Evolutionary conservation across 2,113 vertebrate genomes (phyloP).

Genomic region (Balaenoptera acutorostrata): DNA sequence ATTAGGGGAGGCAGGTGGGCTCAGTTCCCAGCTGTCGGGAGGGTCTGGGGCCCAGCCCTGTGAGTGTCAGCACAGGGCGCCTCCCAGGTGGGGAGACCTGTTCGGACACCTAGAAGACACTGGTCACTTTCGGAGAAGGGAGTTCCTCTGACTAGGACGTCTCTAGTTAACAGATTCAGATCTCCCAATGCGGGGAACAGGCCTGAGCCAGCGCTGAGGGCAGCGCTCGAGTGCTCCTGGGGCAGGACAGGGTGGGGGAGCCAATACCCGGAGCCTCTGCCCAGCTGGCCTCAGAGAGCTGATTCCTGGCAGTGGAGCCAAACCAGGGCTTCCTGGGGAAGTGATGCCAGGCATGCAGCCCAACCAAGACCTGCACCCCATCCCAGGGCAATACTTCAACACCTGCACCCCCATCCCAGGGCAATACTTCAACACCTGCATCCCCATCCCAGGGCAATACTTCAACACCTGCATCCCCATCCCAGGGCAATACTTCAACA

Average conservation of each 20-base stretch:
- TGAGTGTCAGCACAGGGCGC: accelerated
- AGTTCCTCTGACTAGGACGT: neutral
- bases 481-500: too few species aligned
- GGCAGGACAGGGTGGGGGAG: neutral
- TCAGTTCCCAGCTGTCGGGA: neutral
- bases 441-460: too few species aligned
- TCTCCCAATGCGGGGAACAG: accelerated
- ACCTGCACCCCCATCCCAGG: neutral
- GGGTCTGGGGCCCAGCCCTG: neutral
- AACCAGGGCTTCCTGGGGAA: neutral
- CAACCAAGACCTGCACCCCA: neutral
- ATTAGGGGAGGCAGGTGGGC: neutral
- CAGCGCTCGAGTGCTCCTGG: accelerated
- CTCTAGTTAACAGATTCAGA: neutral
- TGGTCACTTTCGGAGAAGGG: neutral
- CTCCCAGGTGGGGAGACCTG: neutral
- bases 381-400: neutral
- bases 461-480: too few species aligned
- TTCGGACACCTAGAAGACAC: neutral
- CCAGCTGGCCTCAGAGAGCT: neutral
- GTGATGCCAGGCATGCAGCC: too few species aligned
- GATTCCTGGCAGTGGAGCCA: too few species aligned
- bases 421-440: neutral
- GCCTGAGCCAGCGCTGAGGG: neutral
- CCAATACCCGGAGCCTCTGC: accelerated